These are phyloP conservation scores for Venustoraphidia nigricollis DNA, from an alignment of 2,888 invertebrate species.

Conservation along the genomic window DNA sequence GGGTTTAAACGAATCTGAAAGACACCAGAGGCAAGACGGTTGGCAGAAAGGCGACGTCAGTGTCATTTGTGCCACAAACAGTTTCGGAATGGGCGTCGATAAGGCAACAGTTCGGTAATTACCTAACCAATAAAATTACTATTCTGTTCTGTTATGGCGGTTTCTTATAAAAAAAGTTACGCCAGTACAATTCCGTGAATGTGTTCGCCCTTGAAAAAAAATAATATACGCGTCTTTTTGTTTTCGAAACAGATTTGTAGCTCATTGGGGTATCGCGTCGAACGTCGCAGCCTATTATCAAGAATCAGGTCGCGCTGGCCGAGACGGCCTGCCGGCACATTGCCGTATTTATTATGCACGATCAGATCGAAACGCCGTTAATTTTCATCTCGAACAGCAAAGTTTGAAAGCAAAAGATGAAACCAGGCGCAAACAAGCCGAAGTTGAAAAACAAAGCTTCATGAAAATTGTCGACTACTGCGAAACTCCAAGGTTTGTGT, in stretches of 20 bases:
- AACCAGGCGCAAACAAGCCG: conserved; percentile 38
- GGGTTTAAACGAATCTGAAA: conserved; percentile 57
- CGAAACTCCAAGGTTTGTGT: conserved; percentile 53
- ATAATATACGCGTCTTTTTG: not conserved
- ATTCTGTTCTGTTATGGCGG: not conserved
- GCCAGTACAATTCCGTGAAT: too few relatives aligned
- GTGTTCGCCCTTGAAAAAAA: not conserved
- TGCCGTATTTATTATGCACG: conserved; percentile 87
- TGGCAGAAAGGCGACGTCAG: conserved; percentile 84
- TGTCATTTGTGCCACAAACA: conserved; percentile 91
- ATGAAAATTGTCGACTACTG: conserved; percentile 74
- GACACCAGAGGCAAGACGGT: conserved; percentile 68
- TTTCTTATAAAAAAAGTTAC: too few relatives aligned
- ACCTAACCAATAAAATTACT: not conserved
- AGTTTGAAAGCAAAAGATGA: conserved; percentile 38
- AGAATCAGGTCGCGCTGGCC: conserved; percentile 91
- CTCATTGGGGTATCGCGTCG: conserved; percentile 93
- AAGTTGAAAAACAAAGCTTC: conserved; percentile 60
- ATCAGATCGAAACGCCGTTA: conserved; percentile 64
- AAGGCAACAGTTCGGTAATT: conserved; percentile 72
- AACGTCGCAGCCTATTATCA: conserved; percentile 93
- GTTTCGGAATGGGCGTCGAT: conserved; percentile 99
- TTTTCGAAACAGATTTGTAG: conserved; percentile 56
- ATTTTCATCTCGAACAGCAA: conserved; percentile 62
- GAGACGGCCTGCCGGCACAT: conserved; percentile 77